Conservation (phyloP, 2,797 vertebrate genomes). For the Sebastes itinus region DNA sequence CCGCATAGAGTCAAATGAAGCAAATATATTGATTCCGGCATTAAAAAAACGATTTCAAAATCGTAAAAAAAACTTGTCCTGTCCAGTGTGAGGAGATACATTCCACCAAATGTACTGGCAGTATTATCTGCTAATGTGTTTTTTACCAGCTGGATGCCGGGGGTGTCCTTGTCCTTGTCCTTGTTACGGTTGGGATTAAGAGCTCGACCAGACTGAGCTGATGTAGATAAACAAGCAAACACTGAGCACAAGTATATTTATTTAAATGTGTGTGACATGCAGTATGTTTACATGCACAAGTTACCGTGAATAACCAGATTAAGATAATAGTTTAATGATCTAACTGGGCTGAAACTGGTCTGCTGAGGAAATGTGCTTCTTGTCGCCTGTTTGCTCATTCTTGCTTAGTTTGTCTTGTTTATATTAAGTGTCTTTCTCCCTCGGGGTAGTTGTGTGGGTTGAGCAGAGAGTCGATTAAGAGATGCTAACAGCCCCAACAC, state of each 20-base stretch:
- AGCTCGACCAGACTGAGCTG: background rate
- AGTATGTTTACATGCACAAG: background rate
- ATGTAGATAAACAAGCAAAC: background rate
- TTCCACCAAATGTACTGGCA: background rate
- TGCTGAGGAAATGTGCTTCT: background rate
- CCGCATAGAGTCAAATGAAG: rapidly evolving
- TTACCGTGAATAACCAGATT: background rate
- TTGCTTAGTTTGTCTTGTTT: background rate
- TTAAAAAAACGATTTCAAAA: too few relatives aligned
- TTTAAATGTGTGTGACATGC: background rate
- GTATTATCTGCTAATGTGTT: background rate
- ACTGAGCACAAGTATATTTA: background rate
- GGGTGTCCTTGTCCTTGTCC: background rate
- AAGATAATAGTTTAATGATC: background rate
- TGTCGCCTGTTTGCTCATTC: background rate
- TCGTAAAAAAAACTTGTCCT: background rate
- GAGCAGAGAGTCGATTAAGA: constrained; percentile 45
- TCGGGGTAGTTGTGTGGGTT: background rate
- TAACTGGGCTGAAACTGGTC: background rate
- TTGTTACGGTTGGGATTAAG: background rate
- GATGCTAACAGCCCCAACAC: constrained; percentile 15
- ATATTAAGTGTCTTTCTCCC: background rate
- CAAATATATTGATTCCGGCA: too few relatives aligned
- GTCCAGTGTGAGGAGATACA: background rate
- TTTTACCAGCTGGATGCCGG: background rate